Conservation (phyloP, 1,140 invertebrate species). For the Thalassaphorura encarpata region DNA sequence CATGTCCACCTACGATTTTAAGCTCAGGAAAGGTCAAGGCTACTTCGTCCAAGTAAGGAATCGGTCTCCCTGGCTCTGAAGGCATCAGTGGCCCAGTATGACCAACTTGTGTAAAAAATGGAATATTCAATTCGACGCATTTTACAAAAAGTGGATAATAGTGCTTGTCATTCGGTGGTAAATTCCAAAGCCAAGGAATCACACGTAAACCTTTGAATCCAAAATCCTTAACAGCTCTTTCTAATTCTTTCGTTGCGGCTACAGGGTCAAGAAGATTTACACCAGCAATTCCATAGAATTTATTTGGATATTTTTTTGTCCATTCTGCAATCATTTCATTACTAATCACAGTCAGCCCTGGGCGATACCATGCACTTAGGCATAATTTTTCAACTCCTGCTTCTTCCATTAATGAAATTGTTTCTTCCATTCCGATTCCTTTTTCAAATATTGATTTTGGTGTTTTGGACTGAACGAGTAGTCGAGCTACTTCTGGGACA, state of each 20-base stretch:
- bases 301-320: neutral
- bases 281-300: neutral
- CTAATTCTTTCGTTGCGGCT: neutral
- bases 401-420: neutral
- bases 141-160: constrained; percentile 3
- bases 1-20: neutral
- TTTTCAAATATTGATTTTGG: neutral
- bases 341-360: neutral
- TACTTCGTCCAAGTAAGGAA: neutral
- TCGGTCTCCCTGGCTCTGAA: neutral
- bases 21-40: constrained; percentile 1
- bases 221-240: constrained; percentile 2
- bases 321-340: neutral
- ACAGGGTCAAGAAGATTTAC: neutral
- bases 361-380: neutral
- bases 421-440: neutral
- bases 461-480: neutral
- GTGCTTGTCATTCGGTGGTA: constrained; percentile 1
- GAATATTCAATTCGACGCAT: neutral
- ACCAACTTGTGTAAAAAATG: constrained; percentile 3
- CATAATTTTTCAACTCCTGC: neutral
- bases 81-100: neutral
- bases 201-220: neutral
- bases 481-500: neutral
- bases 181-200: constrained; percentile 1